Evolutionary conservation across 2,113 vertebrate genomes (phyloP).

Genomic region (Panurus biarmicus): DNA sequence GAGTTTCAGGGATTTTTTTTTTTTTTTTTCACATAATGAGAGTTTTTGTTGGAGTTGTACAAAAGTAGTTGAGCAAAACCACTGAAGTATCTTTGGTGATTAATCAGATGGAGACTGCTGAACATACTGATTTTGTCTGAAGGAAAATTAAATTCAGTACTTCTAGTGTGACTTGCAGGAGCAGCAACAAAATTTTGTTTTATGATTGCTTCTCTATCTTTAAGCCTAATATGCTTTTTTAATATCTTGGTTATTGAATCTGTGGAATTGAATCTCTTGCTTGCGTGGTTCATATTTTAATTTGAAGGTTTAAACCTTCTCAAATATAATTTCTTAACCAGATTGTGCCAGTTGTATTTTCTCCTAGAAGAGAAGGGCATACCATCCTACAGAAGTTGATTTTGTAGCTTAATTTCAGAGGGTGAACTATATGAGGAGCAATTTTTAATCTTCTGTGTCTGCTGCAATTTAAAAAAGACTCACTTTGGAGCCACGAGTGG

Average conservation of each 20-base stretch:
- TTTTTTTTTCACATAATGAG: background rate
- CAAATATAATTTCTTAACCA: background rate
- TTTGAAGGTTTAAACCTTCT: constrained; percentile 6
- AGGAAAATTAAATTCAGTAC: background rate
- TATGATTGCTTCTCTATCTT: background rate
- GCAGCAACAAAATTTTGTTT: background rate
- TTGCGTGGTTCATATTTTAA: background rate
- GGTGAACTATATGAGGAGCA: background rate
- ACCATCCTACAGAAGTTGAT: background rate
- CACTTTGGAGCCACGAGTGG: background rate
- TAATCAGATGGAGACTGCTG: background rate
- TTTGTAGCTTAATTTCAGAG: background rate
- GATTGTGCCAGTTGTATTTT: background rate
- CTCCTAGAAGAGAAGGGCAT: background rate
- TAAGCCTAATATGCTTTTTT: background rate
- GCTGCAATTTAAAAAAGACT: background rate
- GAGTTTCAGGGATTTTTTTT: background rate
- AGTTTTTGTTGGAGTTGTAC: background rate
- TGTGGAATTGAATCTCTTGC: background rate
- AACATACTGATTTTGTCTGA: background rate
- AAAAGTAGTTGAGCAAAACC: background rate
- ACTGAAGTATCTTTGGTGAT: background rate
- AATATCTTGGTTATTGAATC: background rate
- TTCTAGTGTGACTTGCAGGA: background rate
- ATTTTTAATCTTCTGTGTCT: background rate